These are phyloP conservation scores for Piliocolobus tephrosceles DNA, from an alignment of 2,113 vertebrate genomes.

Conservation along the genomic window DNA sequence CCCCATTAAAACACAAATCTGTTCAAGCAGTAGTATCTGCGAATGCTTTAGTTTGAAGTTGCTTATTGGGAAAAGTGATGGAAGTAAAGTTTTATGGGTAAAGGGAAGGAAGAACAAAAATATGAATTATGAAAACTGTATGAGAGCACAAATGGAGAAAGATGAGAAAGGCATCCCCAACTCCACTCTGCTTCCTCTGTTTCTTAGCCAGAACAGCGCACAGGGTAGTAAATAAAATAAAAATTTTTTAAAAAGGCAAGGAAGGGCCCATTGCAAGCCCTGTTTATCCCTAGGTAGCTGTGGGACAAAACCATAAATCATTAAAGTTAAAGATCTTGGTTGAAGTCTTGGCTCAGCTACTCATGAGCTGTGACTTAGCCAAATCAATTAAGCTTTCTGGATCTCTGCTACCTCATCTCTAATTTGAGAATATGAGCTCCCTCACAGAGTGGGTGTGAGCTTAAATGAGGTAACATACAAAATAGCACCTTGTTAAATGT, in stretches of 20 bases:
- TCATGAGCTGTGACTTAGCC: background rate
- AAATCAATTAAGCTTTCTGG: constrained; percentile 14
- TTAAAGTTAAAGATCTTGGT: background rate
- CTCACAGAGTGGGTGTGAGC: background rate
- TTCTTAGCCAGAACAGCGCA: background rate
- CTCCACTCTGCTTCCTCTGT: background rate
- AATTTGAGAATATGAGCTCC: constrained; percentile 46
- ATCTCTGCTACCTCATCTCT: background rate
- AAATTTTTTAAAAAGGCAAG: rapidly evolving
- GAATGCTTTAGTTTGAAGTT: background rate
- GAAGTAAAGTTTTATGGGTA: background rate
- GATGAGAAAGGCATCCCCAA: background rate
- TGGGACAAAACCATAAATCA: background rate
- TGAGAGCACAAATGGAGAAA: background rate
- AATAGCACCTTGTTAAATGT: constrained; percentile 34
- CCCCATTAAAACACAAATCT: background rate
- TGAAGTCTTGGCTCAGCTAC: background rate
- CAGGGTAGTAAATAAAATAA: no score
- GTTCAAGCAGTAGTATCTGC: background rate
- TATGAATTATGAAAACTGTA: background rate
- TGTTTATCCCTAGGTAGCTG: background rate
- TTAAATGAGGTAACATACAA: constrained; percentile 32
- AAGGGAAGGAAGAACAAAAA: background rate
- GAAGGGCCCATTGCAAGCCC: background rate
- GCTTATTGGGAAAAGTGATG: background rate